Conservation (phyloP, 2,113 vertebrate species). For the Cathartes aura region DNA sequence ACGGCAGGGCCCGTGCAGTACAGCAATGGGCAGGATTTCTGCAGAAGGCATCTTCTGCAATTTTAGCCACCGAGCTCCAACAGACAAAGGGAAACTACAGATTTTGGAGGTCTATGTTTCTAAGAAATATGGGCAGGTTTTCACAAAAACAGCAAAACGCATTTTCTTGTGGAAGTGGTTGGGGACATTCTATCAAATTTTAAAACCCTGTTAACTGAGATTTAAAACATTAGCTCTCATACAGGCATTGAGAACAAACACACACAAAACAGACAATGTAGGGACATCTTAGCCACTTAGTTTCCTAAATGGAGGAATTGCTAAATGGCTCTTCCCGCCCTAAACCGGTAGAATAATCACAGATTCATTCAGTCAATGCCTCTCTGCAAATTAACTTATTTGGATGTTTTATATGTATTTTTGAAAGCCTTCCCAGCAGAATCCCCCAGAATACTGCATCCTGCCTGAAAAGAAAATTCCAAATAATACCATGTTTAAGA, state of each 20-base stretch:
- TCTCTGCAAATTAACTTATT: neutral
- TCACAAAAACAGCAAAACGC: neutral
- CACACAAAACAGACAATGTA: neutral
- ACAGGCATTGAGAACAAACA: neutral
- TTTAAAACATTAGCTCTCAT: neutral
- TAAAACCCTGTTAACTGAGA: neutral
- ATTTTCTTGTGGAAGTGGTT: neutral
- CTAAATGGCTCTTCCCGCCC: neutral
- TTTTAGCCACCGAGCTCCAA: neutral
- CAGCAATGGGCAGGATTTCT: neutral
- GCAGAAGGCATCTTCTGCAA: neutral
- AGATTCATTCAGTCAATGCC: neutral
- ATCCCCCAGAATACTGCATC: neutral
- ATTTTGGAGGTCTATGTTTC: neutral
- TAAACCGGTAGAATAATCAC: neutral
- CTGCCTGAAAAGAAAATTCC: neutral
- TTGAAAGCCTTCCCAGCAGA: neutral
- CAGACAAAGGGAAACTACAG: neutral
- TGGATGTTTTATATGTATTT: neutral
- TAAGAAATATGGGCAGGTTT: neutral
- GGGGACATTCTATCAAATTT: neutral
- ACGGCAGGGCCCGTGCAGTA: accelerated
- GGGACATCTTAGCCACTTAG: neutral
- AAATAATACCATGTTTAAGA: neutral
- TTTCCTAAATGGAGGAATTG: neutral